phyloP scores from a whole-genome alignment of 2,113 vertebrate species.

The Scolopax mira region DNA sequence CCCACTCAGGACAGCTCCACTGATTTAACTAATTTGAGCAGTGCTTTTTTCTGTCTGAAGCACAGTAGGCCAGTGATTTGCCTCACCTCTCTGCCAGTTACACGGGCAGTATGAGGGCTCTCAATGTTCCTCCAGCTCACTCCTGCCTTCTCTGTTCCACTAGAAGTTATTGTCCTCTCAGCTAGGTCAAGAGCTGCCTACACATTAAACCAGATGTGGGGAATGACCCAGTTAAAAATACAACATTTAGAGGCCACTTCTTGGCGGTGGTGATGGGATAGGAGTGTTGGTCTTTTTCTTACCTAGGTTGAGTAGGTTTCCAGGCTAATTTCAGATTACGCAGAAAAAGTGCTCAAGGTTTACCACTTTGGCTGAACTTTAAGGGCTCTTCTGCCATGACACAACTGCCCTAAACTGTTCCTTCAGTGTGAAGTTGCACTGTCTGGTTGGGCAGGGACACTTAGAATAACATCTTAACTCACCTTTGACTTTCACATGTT shows the following conservation, averaged over 20 bases:
- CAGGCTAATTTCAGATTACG: not conserved
- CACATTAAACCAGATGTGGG: not conserved
- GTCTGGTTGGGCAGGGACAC: not conserved
- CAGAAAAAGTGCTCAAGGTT: not conserved
- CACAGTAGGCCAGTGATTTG: not conserved
- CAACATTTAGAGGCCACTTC: not conserved
- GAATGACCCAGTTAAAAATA: not conserved
- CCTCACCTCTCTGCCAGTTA: not conserved
- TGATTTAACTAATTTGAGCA: not conserved
- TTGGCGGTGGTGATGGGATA: not conserved
- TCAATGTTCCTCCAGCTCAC: fast-evolving
- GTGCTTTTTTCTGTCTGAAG: not conserved
- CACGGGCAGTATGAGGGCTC: not conserved
- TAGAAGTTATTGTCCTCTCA: not conserved
- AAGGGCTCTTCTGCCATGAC: not conserved
- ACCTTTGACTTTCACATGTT: not conserved
- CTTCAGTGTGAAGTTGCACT: not conserved
- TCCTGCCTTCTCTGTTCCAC: not conserved
- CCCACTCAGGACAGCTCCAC: not conserved
- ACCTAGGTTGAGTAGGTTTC: not conserved
- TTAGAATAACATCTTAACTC: not conserved
- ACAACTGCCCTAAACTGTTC: not conserved
- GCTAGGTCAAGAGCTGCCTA: not conserved
- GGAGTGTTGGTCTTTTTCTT: not conserved
- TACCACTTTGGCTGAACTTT: not conserved